phyloP scores from a whole-genome alignment of 2,797 vertebrate genomes.

The Acanthis flammea region DNA sequence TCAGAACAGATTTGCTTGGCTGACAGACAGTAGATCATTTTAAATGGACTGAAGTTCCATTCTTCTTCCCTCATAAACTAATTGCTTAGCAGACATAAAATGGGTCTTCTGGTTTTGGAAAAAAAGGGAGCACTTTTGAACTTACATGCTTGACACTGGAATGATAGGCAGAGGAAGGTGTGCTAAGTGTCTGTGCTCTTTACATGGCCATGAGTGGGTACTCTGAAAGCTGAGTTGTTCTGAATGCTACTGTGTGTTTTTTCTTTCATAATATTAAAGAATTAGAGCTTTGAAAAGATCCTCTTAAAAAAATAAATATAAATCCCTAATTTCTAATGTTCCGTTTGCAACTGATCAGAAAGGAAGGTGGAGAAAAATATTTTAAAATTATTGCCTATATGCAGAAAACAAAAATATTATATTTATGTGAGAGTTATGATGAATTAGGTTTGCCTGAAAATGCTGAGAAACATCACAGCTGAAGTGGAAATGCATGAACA shows the following conservation, averaged over 20 bases:
- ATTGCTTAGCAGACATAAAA: background rate
- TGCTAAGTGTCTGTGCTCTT: constrained; percentile 22
- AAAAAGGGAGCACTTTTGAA: background rate
- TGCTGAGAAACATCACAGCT: background rate
- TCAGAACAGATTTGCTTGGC: background rate
- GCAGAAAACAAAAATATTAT: background rate
- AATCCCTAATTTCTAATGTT: constrained; percentile 19
- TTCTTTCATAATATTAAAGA: constrained; percentile 46
- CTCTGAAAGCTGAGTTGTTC: constrained; percentile 36
- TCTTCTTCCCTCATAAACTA: background rate
- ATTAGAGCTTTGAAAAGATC: background rate
- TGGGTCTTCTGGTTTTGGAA: background rate
- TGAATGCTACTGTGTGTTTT: background rate
- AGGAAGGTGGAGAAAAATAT: background rate
- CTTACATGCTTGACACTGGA: constrained; percentile 12
- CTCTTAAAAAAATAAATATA: background rate
- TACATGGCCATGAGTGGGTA: constrained; percentile 13
- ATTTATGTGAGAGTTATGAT: background rate
- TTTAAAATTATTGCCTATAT: background rate
- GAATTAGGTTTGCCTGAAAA: background rate
- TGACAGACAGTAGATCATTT: background rate
- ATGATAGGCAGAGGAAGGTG: constrained; percentile 3
- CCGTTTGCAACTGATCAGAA: background rate
- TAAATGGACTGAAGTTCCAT: background rate
- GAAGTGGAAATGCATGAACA: background rate